Evolutionary conservation across 2,888 invertebrate genomes (phyloP).

Genomic region (Chromoteleia sp.): DNA sequence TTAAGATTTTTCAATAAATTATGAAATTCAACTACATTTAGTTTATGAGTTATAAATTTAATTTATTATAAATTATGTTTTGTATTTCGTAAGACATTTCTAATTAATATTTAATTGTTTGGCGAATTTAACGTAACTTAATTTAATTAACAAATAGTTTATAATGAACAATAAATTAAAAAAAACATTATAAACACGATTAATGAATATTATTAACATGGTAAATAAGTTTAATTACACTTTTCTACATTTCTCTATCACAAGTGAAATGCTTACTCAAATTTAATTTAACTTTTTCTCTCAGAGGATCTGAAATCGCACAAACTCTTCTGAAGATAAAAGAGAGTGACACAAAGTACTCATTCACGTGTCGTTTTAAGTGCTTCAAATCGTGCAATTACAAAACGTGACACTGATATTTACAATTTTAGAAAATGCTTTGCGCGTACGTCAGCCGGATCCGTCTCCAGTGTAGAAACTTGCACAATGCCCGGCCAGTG

Average conservation of each 20-base stretch:
- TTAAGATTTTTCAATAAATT: too few species aligned
- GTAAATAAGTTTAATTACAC: too few species aligned
- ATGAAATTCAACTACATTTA: too few species aligned
- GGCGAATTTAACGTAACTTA: too few species aligned
- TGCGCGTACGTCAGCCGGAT: not conserved
- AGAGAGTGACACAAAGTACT: not conserved
- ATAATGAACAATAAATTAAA: not conserved
- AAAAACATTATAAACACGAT: too few species aligned
- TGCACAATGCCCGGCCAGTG: constrained; percentile 37
- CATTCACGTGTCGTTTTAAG: constrained; percentile 11
- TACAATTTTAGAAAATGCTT: constrained; percentile 40
- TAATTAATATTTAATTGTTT: too few species aligned
- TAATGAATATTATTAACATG: too few species aligned
- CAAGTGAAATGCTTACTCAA: not conserved
- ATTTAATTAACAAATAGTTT: too few species aligned
- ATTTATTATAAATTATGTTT: too few species aligned
- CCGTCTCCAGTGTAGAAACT: constrained; percentile 22
- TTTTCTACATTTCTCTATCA: too few species aligned
- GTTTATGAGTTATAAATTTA: too few species aligned
- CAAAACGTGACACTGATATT: constrained; percentile 34
- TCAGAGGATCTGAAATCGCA: not conserved
- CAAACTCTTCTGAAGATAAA: not conserved
- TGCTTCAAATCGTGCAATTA: constrained; percentile 37
- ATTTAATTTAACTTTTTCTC: not conserved
- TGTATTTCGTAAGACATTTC: too few species aligned